These are phyloP conservation scores for Malacoctenus gilli DNA, from an alignment of 2,797 vertebrate genomes.

Conservation along the genomic window DNA sequence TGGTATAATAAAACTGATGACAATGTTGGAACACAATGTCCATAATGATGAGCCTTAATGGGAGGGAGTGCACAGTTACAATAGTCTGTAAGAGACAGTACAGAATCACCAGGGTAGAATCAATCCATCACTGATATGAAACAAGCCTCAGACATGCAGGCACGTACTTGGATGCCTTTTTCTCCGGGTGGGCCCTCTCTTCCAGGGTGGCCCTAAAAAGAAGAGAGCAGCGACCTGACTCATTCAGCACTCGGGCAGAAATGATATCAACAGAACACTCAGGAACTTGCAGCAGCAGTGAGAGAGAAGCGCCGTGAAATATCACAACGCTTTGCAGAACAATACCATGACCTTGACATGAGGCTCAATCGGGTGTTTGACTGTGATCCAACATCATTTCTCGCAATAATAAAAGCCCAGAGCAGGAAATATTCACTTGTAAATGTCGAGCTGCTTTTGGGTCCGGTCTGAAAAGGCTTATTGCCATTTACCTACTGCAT, in stretches of 20 bases:
- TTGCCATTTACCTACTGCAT: no score
- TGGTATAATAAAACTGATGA: constrained; percentile 41
- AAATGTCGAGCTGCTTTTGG: constrained; percentile 32
- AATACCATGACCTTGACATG: no score
- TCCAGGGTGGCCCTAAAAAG: constrained; percentile 89
- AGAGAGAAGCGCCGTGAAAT: constrained; percentile 19
- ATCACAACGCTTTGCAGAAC: constrained; percentile 22
- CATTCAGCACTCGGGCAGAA: constrained; percentile 5
- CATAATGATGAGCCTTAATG: constrained; percentile 38
- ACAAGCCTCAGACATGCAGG: constrained; percentile 27
- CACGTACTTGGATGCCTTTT: constrained; percentile 89
- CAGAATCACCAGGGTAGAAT: constrained; percentile 22
- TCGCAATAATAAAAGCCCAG: constrained; percentile 25
- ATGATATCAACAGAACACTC: no score
- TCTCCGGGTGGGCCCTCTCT: constrained; percentile 90
- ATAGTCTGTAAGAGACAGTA: constrained; percentile 15
- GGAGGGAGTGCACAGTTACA: constrained; percentile 28
- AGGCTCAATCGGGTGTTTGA: constrained; percentile 42
- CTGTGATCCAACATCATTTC: constrained; percentile 39
- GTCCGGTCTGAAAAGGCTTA: no score
- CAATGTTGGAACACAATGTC: constrained; percentile 27
- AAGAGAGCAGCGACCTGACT: constrained; percentile 6
- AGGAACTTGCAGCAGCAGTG: constrained; percentile 7
- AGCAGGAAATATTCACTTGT: constrained; percentile 17
- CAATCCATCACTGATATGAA: background rate